Evolutionary conservation across 2,113 vertebrate species (phyloP).

Genomic region (Hippocampus mohnikei): DNA sequence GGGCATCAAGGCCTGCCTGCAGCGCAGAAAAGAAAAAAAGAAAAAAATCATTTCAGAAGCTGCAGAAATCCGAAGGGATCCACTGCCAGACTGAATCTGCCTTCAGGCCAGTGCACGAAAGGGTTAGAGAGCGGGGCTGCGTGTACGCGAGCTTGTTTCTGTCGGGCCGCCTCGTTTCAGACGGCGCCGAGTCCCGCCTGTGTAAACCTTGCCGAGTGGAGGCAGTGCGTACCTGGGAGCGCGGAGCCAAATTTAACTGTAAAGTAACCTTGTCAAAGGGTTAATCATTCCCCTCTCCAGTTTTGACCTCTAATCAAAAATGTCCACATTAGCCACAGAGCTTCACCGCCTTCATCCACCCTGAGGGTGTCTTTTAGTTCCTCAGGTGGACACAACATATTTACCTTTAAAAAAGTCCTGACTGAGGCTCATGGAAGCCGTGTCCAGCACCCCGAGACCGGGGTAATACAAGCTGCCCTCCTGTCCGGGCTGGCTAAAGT

Average conservation of each 20-base stretch:
- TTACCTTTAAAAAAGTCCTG: constrained; percentile 81
- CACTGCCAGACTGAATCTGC: constrained; percentile 67
- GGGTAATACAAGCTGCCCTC: constrained; percentile 75
- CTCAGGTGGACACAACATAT: constrained; percentile 78
- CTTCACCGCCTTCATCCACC: constrained; percentile 54
- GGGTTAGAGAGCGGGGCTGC: constrained; percentile 45
- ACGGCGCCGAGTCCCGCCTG: constrained; percentile 43
- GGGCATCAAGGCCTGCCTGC: constrained; percentile 62
- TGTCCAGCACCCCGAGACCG: constrained; percentile 70
- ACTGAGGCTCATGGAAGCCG: constrained; percentile 67
- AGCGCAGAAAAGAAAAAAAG: constrained; percentile 10
- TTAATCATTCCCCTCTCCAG: constrained; percentile 32
- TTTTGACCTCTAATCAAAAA: constrained; percentile 35
- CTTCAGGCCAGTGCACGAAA: constrained; percentile 61
- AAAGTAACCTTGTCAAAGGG: constrained; percentile 35
- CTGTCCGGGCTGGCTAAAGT: constrained; percentile 72
- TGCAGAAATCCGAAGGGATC: constrained; percentile 67
- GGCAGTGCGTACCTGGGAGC: constrained; percentile 62
- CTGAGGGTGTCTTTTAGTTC: constrained; percentile 51
- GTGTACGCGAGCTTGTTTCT: constrained; percentile 49
- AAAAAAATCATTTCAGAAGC: constrained; percentile 66
- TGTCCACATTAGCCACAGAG: constrained; percentile 54
- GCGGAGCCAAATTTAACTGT: constrained; percentile 45
- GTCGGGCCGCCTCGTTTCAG: constrained; percentile 46
- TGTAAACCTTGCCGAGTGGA: constrained; percentile 44